Base-by-base conservation (phyloP, 2,797 vertebrate species). In the Argya squamiceps region DNA sequence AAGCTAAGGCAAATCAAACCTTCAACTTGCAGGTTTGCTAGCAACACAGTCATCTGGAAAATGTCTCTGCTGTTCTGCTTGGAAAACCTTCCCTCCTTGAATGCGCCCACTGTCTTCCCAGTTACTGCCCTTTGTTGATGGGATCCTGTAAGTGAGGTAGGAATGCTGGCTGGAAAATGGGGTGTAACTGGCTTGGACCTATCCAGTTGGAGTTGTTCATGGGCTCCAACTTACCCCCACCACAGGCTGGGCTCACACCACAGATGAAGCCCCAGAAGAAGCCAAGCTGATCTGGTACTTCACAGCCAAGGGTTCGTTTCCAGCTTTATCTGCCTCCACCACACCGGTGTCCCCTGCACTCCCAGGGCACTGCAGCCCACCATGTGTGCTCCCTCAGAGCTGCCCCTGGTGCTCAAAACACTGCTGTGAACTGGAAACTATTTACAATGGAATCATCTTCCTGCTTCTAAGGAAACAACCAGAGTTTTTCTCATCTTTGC, bases 261-360 rank as follows among this genome's bases (percentile, higher is more conserved):
- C 43, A n/a, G 7, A 29, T 47, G 43, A 34, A 56, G 52, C 14
- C 41, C 46, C 73, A 70, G 52, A 43, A 56, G 27, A 43, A 63
- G 16, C 14, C 74, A 80, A 43, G 4, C 9, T 14, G 8, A 32
- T 20, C 58, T 41, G 34, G 24, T 22, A 5, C 47, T 8, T 32
- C 14, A 10, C 10, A 67, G 26, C 21, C 44, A 30, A 62, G 34
- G 63, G 11, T 30, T 5, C 6, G 32, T 58, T 55, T 44, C 44
- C 49, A 71, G 15, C 22, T 29, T 52, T 21, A 5, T 37, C 39
- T 10, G 12, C 12, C 24, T 23, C 56, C 2, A 3, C 10, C 32
- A 9, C 21, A 15, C 11, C 16, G 1, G 1, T 9, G 46, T 6
- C 34, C 37, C 46, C 58, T n/a, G 27, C 0, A 0, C n/a, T 67